Conservation (phyloP, 2,797 vertebrate genomes). For the Rhynchonycteris naso region DNA sequence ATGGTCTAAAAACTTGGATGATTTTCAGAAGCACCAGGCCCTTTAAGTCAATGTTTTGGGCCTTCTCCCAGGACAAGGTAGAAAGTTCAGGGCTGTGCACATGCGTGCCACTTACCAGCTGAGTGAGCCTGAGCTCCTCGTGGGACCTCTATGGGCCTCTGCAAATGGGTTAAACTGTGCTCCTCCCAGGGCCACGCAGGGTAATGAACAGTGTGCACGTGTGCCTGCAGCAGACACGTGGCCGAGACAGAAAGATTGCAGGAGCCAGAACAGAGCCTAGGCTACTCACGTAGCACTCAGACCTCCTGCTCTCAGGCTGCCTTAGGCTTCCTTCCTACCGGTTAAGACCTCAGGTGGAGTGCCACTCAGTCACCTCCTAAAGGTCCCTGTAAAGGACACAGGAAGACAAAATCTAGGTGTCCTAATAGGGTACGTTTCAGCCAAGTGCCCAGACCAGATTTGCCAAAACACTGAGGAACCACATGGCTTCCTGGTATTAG, state of each 20-base stretch:
- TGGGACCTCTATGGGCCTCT: background rate
- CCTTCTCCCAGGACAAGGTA: too few relatives aligned
- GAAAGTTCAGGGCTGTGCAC: background rate
- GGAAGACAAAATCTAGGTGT: background rate
- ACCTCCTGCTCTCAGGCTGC: background rate
- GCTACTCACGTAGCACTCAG: background rate
- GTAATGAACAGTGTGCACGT: too few relatives aligned
- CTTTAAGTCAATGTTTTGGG: background rate
- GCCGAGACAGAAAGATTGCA: background rate
- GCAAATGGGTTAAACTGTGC: background rate
- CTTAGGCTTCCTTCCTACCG: background rate
- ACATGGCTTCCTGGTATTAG: background rate
- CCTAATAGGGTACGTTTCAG: background rate
- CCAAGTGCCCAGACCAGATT: background rate
- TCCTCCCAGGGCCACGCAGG: background rate
- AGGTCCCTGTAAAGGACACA: background rate
- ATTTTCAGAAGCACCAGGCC: background rate
- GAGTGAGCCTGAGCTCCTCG: background rate
- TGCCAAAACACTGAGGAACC: background rate
- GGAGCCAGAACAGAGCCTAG: background rate
- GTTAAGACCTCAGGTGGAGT: background rate
- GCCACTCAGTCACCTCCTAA: background rate
- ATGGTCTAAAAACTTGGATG: background rate
- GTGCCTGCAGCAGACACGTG: accelerated
- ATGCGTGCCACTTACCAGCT: background rate